Conservation (phyloP, 1,140 invertebrate genomes). For the Brachionus manjavacas region DNA sequence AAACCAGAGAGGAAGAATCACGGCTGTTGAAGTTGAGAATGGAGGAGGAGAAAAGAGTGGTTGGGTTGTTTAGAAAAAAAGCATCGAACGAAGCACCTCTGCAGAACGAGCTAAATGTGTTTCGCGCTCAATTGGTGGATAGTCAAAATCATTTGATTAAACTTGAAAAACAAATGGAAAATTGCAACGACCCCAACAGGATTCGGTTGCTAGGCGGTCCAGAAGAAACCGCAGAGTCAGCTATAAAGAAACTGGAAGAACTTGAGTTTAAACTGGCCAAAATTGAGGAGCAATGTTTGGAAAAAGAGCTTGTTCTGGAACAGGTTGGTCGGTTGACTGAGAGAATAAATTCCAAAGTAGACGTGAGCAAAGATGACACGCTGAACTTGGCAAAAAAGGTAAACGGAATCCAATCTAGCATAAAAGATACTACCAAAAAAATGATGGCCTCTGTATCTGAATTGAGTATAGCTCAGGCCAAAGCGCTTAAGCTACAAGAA, state of each 20-base stretch:
- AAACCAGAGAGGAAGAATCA: slow-evolving; percentile 54
- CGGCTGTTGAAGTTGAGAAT: slow-evolving; percentile 52
- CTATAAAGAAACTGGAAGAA: slow-evolving; percentile 55
- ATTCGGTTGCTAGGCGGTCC: slow-evolving; percentile 53
- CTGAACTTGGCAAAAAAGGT: slow-evolving; percentile 56
- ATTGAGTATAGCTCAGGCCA: slow-evolving; percentile 57
- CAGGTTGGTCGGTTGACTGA: slow-evolving; percentile 53
- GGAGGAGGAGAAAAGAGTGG: slow-evolving; percentile 50
- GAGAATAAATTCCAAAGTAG: slow-evolving; percentile 50
- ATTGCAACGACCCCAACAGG: slow-evolving; percentile 52
- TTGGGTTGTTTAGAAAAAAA: slow-evolving; percentile 49
- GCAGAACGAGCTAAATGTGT: slow-evolving; percentile 51
- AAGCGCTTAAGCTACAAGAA: slow-evolving; percentile 54
- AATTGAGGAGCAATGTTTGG: slow-evolving; percentile 46
- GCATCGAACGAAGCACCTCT: slow-evolving; percentile 50
- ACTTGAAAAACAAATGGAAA: slow-evolving; percentile 54
- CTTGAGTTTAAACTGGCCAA: slow-evolving; percentile 37
- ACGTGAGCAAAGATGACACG: slow-evolving; percentile 55
- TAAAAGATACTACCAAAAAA: slow-evolving; percentile 53
- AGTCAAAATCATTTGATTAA: slow-evolving; percentile 56
- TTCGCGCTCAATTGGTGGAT: slow-evolving; percentile 54
- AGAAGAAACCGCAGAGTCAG: slow-evolving; percentile 51
- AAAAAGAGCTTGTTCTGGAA: slow-evolving; percentile 57
- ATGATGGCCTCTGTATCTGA: slow-evolving; percentile 58
- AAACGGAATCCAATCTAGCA: slow-evolving; percentile 53